Evolutionary conservation across 23 tunicate genomes (phyloP).

Genomic region (Halocynthia aurantium): DNA sequence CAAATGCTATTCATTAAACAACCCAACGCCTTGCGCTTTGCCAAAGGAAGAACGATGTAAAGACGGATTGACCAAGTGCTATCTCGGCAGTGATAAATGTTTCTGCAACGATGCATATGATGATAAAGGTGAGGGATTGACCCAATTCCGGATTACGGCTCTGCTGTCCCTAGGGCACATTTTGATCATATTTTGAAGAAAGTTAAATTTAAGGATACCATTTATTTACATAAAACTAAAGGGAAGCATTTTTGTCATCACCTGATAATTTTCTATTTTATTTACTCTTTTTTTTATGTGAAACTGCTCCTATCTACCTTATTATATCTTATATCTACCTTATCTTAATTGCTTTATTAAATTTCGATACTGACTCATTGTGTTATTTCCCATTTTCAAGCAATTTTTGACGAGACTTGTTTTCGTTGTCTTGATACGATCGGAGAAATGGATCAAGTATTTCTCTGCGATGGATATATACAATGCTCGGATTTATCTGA

Average conservation of each 20-base stretch:
- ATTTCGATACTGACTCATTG: not conserved
- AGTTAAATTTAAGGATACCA: too few species aligned
- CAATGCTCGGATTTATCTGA: constrained; percentile 2
- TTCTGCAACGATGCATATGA: not conserved
- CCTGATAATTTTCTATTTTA: too few species aligned
- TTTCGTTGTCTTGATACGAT: not conserved
- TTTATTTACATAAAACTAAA: too few species aligned
- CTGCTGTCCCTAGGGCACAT: too few species aligned
- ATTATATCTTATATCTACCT: too few species aligned
- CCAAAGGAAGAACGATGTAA: not conserved
- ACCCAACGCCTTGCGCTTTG: constrained; percentile 2
- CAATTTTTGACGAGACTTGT: constrained; percentile 1
- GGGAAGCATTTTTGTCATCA: too few species aligned
- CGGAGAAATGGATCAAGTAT: not conserved
- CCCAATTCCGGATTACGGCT: too few species aligned
- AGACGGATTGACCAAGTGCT: not conserved
- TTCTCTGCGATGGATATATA: constrained; percentile 4
- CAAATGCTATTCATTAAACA: not conserved
- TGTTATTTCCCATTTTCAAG: not conserved
- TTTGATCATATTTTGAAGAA: too few species aligned
- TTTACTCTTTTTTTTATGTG: too few species aligned
- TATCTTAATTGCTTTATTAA: not conserved
- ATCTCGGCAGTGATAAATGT: not conserved
- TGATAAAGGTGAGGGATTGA: not conserved
- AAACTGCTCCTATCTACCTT: too few species aligned